Conservation (phyloP, 1,140 invertebrate species). For the Protaetia brevitarsis region DNA sequence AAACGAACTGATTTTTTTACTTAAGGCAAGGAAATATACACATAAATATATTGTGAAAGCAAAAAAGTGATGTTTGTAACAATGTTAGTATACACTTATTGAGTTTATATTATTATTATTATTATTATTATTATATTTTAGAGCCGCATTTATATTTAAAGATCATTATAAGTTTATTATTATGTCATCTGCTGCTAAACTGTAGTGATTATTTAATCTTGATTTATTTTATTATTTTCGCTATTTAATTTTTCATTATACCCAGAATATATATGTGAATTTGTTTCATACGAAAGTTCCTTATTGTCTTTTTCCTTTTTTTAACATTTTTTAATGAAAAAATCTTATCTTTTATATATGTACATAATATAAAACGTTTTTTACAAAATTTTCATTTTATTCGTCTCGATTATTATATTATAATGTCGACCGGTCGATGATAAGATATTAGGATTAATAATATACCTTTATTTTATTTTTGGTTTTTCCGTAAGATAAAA, state of each 20-base stretch:
- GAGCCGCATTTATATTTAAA: conserved; percentile 3
- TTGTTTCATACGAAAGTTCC: conserved; percentile 7
- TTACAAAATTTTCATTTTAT: background rate
- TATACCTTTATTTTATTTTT: background rate
- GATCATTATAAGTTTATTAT: background rate
- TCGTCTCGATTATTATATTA: background rate
- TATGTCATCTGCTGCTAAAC: background rate
- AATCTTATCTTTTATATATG: conserved; percentile 4
- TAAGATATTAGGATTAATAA: background rate
- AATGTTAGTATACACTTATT: too few species aligned
- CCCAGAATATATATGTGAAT: background rate
- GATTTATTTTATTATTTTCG: conserved; percentile 1
- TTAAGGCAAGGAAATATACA: background rate
- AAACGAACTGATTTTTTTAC: conserved; percentile 25
- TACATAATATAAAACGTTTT: background rate
- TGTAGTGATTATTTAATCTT: conserved; percentile 21
- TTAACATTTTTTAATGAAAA: background rate
- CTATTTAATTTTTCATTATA: background rate
- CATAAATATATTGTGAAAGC: background rate
- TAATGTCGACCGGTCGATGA: too few species aligned
- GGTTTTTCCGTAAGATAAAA: background rate
- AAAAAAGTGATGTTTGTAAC: conserved; percentile 12
- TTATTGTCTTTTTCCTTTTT: conserved; percentile 1
- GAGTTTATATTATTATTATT: background rate
- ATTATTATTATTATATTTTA: background rate